phyloP scores from a whole-genome alignment of 2,113 vertebrate genomes.

The rabbit (Oryctolagus cuniculus) region mOryCun1.1 NC_091441.1:100014501-100015000 shows the following conservation, averaged over 20 bases:
- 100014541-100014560: neutral
- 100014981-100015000: neutral
- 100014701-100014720: neutral
- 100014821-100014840: neutral
- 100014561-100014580: neutral
- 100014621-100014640: neutral
- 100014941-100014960: neutral
- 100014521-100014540: neutral
- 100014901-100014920: neutral
- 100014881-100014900: neutral
- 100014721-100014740: neutral
- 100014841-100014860: neutral
- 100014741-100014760: neutral
- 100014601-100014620: neutral
- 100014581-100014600: neutral
- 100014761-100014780: neutral
- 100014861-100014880: neutral
- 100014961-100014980: neutral
- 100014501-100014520: slow-evolving; percentile 20
- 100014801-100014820: slow-evolving; percentile 27
- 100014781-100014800: neutral
- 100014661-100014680: neutral
- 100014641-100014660: slow-evolving; percentile 25
- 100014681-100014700: neutral
- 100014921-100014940: neutral